phyloP scores from a whole-genome alignment of 2,888 invertebrate species.

The Lapara coniferarum region DNA sequence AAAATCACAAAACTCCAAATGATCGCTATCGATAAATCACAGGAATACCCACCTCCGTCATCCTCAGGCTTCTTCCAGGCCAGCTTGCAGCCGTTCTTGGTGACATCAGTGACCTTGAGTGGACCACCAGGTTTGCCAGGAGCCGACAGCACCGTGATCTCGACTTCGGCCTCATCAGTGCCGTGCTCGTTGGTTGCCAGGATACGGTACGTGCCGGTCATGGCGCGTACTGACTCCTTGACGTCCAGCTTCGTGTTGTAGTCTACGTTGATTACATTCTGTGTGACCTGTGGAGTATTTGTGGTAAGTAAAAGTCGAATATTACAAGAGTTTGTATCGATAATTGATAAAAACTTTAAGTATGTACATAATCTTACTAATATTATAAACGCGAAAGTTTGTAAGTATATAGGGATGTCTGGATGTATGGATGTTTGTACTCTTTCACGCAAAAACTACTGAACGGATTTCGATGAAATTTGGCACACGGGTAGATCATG shows the following conservation, averaged over 20 bases:
- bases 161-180: slow-evolving; percentile 95
- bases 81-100: slow-evolving; percentile 94
- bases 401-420: no score
- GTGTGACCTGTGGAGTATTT: slow-evolving; percentile 77
- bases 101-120: slow-evolving; percentile 93
- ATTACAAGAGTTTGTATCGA: neutral
- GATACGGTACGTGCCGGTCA: slow-evolving; percentile 96
- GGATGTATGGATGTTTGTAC: no score
- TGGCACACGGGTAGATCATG: no score
- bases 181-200: slow-evolving; percentile 96
- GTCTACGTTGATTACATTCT: slow-evolving; percentile 92
- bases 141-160: slow-evolving; percentile 92
- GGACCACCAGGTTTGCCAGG: slow-evolving; percentile 96
- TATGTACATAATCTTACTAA: no score
- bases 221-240: slow-evolving; percentile 89
- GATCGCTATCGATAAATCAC: neutral
- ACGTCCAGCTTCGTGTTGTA: slow-evolving; percentile 95
- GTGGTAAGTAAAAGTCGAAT: neutral
- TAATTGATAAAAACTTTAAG: neutral
- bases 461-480: no score
- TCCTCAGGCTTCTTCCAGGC: slow-evolving; percentile 97
- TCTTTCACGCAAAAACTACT: no score
- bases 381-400: no score
- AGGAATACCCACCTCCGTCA: slow-evolving; percentile 89
- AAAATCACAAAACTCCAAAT: neutral